Percentiles rank a stretch among this genome's conserved stretches.
These are phyloP conservation scores for Harmothoe impar DNA, from an alignment of 2,888 invertebrate genomes.

Conservation along the genomic window DNA sequence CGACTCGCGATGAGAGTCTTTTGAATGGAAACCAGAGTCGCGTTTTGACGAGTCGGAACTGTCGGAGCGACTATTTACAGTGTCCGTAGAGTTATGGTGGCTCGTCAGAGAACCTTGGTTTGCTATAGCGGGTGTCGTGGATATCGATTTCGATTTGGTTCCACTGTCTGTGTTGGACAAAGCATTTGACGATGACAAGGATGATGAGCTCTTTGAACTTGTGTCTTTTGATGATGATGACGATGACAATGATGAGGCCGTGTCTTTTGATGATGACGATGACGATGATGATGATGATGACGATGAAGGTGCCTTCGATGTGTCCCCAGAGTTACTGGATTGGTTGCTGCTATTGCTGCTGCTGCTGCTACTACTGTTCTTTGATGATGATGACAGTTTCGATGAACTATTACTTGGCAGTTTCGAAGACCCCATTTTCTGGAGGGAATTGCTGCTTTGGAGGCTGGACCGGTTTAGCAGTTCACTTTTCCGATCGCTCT, in stretches of 20 bases:
- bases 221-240: not conserved
- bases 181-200: conserved; percentile 59
- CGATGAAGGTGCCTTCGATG: conserved; percentile 36
- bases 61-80: conserved; percentile 26
- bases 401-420: conserved; percentile 58
- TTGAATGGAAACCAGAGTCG: conserved; percentile 40
- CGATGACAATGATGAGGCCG: conserved; percentile 1
- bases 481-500: conserved; percentile 42
- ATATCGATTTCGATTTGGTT: conserved; percentile 36
- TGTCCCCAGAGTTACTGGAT: conserved; percentile 40
- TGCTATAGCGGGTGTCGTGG: not conserved
- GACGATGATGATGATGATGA: not conserved
- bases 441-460: conserved; percentile 54
- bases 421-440: conserved; percentile 47
- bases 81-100: conserved; percentile 1
- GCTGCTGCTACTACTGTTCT: conserved; percentile 36
- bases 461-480: conserved; percentile 48
- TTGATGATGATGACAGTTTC: conserved; percentile 33
- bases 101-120: conserved; percentile 15
- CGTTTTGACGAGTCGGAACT: conserved; percentile 37
- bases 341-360: conserved; percentile 14
- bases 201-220: conserved; percentile 35
- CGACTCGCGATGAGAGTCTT: conserved; percentile 43
- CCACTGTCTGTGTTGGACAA: conserved; percentile 28
- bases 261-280: conserved; percentile 34